These are phyloP conservation scores for Eudorcas thomsonii DNA, from an alignment of 2,113 vertebrate species.

Conservation along the genomic window DNA sequence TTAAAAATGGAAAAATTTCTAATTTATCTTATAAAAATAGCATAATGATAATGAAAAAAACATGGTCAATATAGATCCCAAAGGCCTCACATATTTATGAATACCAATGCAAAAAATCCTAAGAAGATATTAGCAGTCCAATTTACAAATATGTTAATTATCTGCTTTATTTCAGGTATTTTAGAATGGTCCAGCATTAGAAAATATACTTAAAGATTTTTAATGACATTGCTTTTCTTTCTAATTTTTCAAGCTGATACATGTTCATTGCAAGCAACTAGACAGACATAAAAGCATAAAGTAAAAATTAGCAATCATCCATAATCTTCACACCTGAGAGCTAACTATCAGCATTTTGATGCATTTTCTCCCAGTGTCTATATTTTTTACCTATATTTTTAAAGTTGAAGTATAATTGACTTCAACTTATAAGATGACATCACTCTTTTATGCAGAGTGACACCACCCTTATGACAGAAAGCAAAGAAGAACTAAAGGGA, in stretches of 20 bases:
- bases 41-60: background rate
- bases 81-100: background rate
- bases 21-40: background rate
- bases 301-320: background rate
- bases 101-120: background rate
- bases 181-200: background rate
- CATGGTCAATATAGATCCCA: background rate
- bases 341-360: background rate
- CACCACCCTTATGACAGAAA: background rate
- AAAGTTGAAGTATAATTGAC: background rate
- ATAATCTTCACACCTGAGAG: background rate
- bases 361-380: background rate
- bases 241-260: background rate
- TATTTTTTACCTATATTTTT: background rate
- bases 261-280: background rate
- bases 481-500: background rate
- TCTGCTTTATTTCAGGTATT: background rate
- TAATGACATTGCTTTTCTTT: background rate
- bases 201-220: background rate
- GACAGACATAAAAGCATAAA: background rate
- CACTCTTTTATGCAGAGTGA: background rate
- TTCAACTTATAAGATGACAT: background rate
- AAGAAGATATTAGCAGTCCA: background rate
- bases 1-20: background rate
- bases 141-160: background rate